phyloP scores from a whole-genome alignment of 2,888 invertebrate species.

The Aphodius granarius region DNA sequence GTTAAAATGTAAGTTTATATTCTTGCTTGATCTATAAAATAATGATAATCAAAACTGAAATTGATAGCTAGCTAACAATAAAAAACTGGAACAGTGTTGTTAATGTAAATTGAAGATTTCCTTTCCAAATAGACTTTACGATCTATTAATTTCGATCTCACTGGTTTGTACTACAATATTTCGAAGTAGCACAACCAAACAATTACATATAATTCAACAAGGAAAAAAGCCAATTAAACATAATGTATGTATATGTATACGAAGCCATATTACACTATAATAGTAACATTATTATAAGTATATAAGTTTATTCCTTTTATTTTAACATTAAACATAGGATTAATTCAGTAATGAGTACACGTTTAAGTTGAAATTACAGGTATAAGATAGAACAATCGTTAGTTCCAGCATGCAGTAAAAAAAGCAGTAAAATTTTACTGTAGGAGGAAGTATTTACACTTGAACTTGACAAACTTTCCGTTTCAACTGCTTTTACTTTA shows the following conservation, averaged over 20 bases:
- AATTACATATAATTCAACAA: neutral
- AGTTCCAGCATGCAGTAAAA: neutral
- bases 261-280: neutral
- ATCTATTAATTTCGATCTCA: neutral
- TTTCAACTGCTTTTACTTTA: neutral
- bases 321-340: neutral
- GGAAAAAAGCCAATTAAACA: neutral
- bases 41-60: neutral
- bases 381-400: neutral
- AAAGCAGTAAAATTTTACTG: neutral
- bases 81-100: neutral
- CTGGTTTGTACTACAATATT: neutral
- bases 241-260: neutral
- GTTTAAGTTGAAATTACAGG: neutral
- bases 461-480: neutral
- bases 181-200: neutral
- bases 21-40: too few species aligned
- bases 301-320: neutral
- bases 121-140: neutral
- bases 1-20: too few species aligned
- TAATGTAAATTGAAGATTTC: neutral
- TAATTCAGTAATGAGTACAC: neutral
- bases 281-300: neutral
- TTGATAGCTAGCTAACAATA: neutral
- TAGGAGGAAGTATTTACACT: neutral